Evolutionary conservation across 2,888 invertebrate species (phyloP).

Genomic region (Boloria selene): DNA sequence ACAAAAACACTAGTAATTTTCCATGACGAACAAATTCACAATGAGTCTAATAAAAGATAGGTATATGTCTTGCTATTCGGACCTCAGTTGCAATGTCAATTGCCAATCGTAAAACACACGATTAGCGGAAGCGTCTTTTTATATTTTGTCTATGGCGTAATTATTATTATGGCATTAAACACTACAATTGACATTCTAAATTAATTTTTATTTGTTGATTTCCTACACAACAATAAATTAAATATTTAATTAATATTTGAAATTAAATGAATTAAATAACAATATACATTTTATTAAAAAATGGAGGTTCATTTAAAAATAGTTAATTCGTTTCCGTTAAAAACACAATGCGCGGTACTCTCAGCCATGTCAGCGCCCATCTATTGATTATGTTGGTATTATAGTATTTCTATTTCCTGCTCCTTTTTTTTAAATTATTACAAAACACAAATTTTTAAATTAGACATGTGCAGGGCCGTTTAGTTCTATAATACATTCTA

Average conservation of each 20-base stretch:
- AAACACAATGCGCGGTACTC: background rate
- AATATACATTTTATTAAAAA: background rate
- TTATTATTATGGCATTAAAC: background rate
- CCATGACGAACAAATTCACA: constrained; percentile 37
- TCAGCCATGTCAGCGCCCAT: constrained; percentile 6
- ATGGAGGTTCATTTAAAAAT: background rate
- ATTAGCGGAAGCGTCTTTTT: constrained; percentile 34
- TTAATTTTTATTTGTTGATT: background rate
- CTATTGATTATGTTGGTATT: constrained; percentile 7
- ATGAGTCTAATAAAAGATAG: constrained; percentile 29
- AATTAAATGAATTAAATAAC: background rate
- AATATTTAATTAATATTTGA: background rate
- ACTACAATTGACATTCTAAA: constrained; percentile 5
- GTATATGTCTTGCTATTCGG: constrained; percentile 9
- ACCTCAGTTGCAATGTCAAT: constrained; percentile 19
- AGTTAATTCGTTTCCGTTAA: background rate
- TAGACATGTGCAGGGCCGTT: too few species aligned
- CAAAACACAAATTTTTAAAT: too few species aligned
- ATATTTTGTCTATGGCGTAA: constrained; percentile 34
- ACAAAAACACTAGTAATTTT: constrained; percentile 41
- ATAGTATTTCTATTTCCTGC: constrained; percentile 1
- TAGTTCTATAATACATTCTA: too few species aligned
- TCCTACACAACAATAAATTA: background rate
- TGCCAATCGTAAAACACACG: constrained; percentile 32
- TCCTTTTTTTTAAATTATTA: too few species aligned